Conservation (phyloP, 2,797 vertebrate species). For the Myoxocephalus aenaeus region DNA sequence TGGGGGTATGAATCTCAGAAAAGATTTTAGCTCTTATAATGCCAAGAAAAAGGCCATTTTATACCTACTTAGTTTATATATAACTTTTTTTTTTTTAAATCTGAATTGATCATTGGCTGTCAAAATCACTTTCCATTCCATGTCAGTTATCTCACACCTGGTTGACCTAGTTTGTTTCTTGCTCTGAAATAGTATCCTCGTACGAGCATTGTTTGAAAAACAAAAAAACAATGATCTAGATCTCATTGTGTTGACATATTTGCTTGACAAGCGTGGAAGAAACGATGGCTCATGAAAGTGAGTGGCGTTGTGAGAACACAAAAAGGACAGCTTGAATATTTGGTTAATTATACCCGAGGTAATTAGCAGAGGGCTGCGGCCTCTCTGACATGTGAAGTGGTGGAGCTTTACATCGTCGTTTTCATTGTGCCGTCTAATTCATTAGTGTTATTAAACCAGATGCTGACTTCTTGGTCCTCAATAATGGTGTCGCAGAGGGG, state of each 20-base stretch:
- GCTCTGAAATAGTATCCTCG: neutral
- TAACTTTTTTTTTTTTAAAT: neutral
- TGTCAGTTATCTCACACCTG: neutral
- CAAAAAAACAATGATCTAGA: neutral
- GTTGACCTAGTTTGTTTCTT: constrained; percentile 4
- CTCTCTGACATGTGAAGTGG: neutral
- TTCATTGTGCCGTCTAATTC: neutral
- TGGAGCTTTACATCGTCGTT: constrained; percentile 1
- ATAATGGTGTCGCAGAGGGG: constrained; percentile 7
- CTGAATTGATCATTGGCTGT: constrained; percentile 20
- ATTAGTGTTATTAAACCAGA: constrained; percentile 16
- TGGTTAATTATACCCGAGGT: neutral
- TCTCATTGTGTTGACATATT: neutral
- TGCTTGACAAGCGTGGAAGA: neutral
- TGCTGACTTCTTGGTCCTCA: neutral
- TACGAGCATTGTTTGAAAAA: neutral
- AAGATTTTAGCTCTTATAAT: neutral
- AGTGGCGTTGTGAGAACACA: neutral
- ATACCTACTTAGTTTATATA: neutral
- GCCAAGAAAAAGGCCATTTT: constrained; percentile 1
- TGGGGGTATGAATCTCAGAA: neutral
- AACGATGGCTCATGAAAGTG: neutral
- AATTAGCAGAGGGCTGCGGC: constrained; percentile 13
- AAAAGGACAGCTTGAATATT: neutral
- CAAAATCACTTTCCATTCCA: constrained; percentile 15